phyloP scores from a whole-genome alignment of 2,113 vertebrate genomes.

The Osmerus eperlanus region DNA sequence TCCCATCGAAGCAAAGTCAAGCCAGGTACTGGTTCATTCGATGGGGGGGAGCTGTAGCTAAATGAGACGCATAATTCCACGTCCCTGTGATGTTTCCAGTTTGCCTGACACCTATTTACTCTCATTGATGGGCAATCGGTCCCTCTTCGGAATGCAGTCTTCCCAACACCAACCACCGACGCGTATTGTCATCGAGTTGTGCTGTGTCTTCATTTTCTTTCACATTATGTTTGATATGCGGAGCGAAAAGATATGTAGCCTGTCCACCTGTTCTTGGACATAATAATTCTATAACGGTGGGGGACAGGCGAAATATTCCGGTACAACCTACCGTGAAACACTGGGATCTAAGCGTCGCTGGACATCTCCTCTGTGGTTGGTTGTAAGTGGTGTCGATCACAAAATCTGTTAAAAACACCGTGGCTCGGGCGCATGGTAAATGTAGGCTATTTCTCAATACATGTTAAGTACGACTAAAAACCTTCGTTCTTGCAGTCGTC shows the following conservation, averaged over 20 bases:
- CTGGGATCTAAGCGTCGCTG: not conserved
- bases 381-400: slow-evolving; percentile 55
- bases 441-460: slow-evolving; percentile 25
- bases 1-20: slow-evolving; percentile 9
- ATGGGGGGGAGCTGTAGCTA: not conserved
- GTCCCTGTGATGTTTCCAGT: slow-evolving; percentile 17
- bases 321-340: slow-evolving; percentile 58
- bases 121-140: slow-evolving; percentile 16
- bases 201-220: not conserved
- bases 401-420: slow-evolving; percentile 14
- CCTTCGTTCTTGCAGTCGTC: too few species aligned
- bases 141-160: slow-evolving; percentile 32
- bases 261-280: slow-evolving; percentile 45
- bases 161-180: not conserved
- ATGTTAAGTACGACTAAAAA: too few species aligned
- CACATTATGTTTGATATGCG: not conserved
- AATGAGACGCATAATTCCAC: slow-evolving; percentile 27
- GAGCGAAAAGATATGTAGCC: not conserved
- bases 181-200: not conserved
- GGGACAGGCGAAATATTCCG: slow-evolving; percentile 32
- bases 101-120: slow-evolving; percentile 42
- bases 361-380: slow-evolving; percentile 59
- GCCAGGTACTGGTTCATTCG: slow-evolving; percentile 1
- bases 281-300: slow-evolving; percentile 17
- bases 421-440: slow-evolving; percentile 44